Base-by-base conservation (phyloP, 2,797 vertebrate species). In the Aulostomus chinensis region DNA sequence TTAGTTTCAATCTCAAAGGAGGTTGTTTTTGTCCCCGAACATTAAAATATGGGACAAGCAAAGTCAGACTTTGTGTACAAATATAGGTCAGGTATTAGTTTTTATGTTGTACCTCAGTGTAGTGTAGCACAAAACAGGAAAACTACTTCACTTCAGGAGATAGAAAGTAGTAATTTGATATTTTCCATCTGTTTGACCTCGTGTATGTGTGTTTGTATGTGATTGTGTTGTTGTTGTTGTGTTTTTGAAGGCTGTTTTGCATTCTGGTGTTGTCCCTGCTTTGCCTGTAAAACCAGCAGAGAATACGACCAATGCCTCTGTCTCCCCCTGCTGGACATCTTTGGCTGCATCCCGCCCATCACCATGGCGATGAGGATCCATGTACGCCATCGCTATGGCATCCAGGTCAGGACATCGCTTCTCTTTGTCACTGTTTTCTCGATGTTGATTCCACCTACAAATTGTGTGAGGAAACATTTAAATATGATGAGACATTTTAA, bases 241-340 rank as follows among this genome's bases (percentile, higher is more conserved):
- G 3, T 3, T 32, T 17, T 2, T 16, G 31, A 14, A 61, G 49
- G 49, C 33, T 85, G 80, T 55, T 48, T 50, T 36, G 68, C 10
- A 1, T 77, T 15, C 24, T 85, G 77, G 58, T 83, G 70, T 29
- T 71, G 49, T 17, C 33, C 43, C 0, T 85, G 82, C 30, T 58
- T 60, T 5, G 36, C 80, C 9, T 85, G 82, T 34, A 34, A 4
- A 1, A 58, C 36, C 14, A 46, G 56, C 1, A 48, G 52, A 24
- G 25, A 35, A 2, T 66, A 43, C 4, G 77, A 77, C 0, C 39
- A 77, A 42, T 68, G 64, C 40, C 45, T 75, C 2, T 85, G 79
- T 61, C 79, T 85, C 53, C 82, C 82, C n/a, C 52, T 85, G 68
- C 33, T 82, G 58, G 79, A 85, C 26, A 3, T 61, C 0, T 71